Conservation (phyloP, 2,113 vertebrate genomes). For the Mastomys coucha region DNA sequence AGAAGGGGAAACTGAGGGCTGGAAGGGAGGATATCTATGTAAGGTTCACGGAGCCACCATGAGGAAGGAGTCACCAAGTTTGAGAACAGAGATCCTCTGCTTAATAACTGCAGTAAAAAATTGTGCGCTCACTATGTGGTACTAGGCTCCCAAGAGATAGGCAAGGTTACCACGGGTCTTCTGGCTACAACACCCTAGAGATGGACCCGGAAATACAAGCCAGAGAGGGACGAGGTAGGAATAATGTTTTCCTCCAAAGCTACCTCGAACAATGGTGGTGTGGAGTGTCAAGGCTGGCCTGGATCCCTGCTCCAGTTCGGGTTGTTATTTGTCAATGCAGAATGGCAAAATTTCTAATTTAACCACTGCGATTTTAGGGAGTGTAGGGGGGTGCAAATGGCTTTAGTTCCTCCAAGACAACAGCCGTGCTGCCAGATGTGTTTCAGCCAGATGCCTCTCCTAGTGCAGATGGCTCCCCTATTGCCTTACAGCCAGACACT, state of each 20-base stretch:
- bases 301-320: not conserved
- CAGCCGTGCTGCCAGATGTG: not conserved
- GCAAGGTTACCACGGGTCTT: not conserved
- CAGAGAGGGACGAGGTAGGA: not conserved
- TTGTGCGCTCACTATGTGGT: not conserved
- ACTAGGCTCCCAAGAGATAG: not conserved
- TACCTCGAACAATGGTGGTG: not conserved
- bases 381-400: not conserved
- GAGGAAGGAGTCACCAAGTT: not conserved
- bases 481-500: not conserved
- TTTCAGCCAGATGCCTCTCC: not conserved
- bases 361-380: not conserved
- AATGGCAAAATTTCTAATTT: not conserved
- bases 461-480: not conserved
- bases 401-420: not conserved
- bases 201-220: not conserved
- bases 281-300: not conserved
- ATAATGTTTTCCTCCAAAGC: not conserved
- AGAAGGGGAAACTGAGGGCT: not conserved
- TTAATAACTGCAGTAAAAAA: not conserved
- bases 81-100: not conserved
- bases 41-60: not conserved
- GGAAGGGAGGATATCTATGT: not conserved
- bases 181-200: not conserved
- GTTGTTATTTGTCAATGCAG: not conserved